Conservation (phyloP, 2,888 invertebrate species). For the Apoda limacodes region DNA sequence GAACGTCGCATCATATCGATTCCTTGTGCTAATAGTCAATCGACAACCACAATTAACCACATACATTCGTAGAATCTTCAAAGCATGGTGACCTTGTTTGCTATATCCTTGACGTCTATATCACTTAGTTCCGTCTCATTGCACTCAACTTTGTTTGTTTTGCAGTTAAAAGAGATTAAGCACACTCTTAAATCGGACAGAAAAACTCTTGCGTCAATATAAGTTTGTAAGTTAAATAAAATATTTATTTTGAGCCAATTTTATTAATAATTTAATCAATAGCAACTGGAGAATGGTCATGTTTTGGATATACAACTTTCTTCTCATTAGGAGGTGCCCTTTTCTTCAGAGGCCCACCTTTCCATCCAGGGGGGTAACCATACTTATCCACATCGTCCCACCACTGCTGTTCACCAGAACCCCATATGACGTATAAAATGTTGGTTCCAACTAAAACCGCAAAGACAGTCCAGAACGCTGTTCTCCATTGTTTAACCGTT, state of each 20-base stretch:
- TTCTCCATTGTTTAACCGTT: constrained; percentile 76
- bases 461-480: constrained; percentile 83
- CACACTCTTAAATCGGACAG: too few species aligned
- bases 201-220: too few species aligned
- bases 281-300: constrained; percentile 49
- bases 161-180: too few species aligned
- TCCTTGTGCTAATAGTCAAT: too few species aligned
- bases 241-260: not conserved
- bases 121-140: too few species aligned
- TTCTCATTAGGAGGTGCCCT: constrained; percentile 32
- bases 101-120: too few species aligned
- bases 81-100: too few species aligned
- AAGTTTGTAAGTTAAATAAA: too few species aligned
- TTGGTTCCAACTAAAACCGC: constrained; percentile 75
- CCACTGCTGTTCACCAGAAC: constrained; percentile 80
- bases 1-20: too few species aligned
- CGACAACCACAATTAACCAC: too few species aligned
- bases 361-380: constrained; percentile 53
- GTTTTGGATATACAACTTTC: constrained; percentile 47
- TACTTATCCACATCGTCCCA: constrained; percentile 77
- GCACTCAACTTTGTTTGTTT: too few species aligned
- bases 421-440: constrained; percentile 76
- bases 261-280: constrained; percentile 23
- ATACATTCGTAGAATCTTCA: too few species aligned
- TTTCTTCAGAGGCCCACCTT: constrained; percentile 43